A percentile compares a stretch with the other conserved stretches of the same genome.
These are phyloP conservation scores for Craterocephalus amniculus DNA, from an alignment of 2,797 vertebrate genomes.

Conservation along the genomic window DNA sequence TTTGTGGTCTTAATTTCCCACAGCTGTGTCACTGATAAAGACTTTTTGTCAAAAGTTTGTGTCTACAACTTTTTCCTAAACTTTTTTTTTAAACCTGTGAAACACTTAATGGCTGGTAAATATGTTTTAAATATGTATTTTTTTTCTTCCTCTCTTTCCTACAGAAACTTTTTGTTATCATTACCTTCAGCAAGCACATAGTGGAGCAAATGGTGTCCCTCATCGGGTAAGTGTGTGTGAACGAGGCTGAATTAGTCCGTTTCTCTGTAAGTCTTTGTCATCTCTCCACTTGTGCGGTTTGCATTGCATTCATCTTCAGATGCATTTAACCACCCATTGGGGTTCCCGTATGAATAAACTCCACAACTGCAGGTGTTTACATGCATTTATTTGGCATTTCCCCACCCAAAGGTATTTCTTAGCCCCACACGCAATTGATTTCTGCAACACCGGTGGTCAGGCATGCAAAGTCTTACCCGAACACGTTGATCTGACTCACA, in stretches of 20 bases:
- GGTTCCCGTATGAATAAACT: conserved; percentile 40
- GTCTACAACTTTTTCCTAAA: not conserved
- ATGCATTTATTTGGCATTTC: conserved; percentile 18
- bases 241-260: conserved; percentile 1
- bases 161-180: conserved; percentile 98
- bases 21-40: conserved; percentile 26
- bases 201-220: conserved; percentile 98
- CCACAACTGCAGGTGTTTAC: conserved; percentile 20
- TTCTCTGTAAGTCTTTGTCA: conserved; percentile 28
- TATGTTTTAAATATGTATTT: too few species aligned
- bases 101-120: too few species aligned
- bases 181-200: conserved; percentile 99
- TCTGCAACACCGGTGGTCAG: conserved; percentile 56
- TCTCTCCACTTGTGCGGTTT: conserved; percentile 31
- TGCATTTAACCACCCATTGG: conserved; percentile 34
- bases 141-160: conserved; percentile 52
- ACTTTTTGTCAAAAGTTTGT: not conserved
- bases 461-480: conserved; percentile 64
- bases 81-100: too few species aligned
- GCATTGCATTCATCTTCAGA: conserved; percentile 43
- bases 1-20: conserved; percentile 35
- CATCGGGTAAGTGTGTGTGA: conserved; percentile 90
- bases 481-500: conserved; percentile 71
- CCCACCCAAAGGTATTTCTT: conserved; percentile 38
- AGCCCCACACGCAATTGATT: conserved; percentile 13